Percentiles rank a stretch among this genome's conserved stretches.
Evolutionary conservation across 2,888 invertebrate species (phyloP).

Genomic region (Ischnus inquisitorius): DNA sequence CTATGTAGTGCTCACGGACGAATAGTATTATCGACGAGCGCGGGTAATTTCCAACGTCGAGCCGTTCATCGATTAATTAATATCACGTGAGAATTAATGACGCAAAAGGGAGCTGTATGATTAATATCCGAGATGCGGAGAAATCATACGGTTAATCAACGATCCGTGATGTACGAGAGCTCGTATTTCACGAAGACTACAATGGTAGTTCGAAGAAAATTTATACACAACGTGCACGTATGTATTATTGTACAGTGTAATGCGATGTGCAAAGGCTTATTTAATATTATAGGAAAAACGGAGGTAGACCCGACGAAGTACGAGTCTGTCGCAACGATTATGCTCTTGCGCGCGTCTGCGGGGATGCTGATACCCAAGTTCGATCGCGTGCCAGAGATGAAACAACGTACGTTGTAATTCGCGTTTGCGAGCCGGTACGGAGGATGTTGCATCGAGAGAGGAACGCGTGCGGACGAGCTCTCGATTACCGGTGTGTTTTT

Average conservation of each 20-base stretch:
- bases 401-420: constrained; percentile 70
- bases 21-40: constrained; percentile 7
- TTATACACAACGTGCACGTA: neutral
- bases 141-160: constrained; percentile 46
- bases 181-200: constrained; percentile 22
- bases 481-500: constrained; percentile 40
- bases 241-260: neutral
- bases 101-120: constrained; percentile 5
- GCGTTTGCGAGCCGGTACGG: constrained; percentile 13
- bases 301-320: constrained; percentile 30
- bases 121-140: constrained; percentile 41
- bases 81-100: constrained; percentile 43
- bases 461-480: constrained; percentile 41
- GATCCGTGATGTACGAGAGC: constrained; percentile 25
- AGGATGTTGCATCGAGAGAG: constrained; percentile 61
- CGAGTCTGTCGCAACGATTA: constrained; percentile 59
- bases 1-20: neutral
- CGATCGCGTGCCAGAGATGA: constrained; percentile 78
- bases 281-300: constrained; percentile 42
- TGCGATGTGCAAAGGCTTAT: constrained; percentile 21
- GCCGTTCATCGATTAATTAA: constrained; percentile 48
- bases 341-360: constrained; percentile 39
- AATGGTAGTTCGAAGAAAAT: neutral
- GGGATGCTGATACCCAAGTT: constrained; percentile 73
- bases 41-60: constrained; percentile 24